A percentile compares a stretch with the other conserved stretches of the same genome.
Conservation (phyloP, 2,888 invertebrate species). For the Synergus umbraculus region DNA sequence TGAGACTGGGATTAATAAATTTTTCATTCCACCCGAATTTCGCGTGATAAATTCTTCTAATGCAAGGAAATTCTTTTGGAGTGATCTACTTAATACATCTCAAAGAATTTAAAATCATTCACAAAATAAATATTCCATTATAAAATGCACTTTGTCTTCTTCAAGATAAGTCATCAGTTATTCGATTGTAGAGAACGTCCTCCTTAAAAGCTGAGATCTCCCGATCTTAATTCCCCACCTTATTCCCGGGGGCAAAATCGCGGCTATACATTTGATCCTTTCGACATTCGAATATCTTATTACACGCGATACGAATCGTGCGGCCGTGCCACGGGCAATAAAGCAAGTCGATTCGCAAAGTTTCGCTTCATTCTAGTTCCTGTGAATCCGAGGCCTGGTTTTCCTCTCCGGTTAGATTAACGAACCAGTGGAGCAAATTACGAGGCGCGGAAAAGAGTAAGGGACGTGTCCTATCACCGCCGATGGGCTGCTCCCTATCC, state of each 20-base stretch:
- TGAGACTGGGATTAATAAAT: slow-evolving; percentile 2
- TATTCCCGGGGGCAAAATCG: neutral
- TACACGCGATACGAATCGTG: slow-evolving; percentile 34
- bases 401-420: slow-evolving; percentile 9
- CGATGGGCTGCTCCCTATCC: neutral
- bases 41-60: neutral
- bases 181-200: neutral
- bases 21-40: neutral
- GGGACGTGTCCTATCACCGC: neutral
- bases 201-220: neutral
- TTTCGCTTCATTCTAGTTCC: slow-evolving; percentile 4
- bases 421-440: slow-evolving; percentile 24
- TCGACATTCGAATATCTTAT: slow-evolving; percentile 13
- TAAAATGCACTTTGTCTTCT: too few relatives aligned
- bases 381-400: slow-evolving; percentile 21
- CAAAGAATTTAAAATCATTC: too few relatives aligned
- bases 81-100: neutral
- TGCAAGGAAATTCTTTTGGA: neutral
- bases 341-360: slow-evolving; percentile 1
- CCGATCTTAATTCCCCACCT: slow-evolving; percentile 3
- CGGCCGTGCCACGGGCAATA: slow-evolving; percentile 27
- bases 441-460: slow-evolving; percentile 22
- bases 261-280: slow-evolving; percentile 8
- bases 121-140: too few relatives aligned
- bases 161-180: too few relatives aligned